Conservation (phyloP, 2,888 invertebrate species). For the Julus scandinavius region DNA sequence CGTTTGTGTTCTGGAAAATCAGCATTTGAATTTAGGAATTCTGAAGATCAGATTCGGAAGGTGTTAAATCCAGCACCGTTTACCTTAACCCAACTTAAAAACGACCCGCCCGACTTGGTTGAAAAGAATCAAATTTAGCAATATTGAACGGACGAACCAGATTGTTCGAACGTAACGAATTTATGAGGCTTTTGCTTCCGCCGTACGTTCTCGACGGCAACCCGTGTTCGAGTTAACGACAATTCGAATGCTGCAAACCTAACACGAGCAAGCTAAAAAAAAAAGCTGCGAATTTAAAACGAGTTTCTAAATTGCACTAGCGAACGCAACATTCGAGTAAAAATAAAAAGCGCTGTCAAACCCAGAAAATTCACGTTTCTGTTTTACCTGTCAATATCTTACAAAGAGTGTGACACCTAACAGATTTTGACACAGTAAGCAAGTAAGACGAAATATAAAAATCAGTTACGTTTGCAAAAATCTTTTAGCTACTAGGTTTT, state of each 20-base stretch:
- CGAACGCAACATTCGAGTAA: not conserved
- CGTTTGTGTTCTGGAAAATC: not conserved
- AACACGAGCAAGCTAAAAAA: not conserved
- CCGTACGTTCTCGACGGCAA: not conserved
- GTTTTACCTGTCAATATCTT: not conserved
- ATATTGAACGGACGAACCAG: not conserved
- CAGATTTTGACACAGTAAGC: not conserved
- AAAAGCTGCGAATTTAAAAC: not conserved
- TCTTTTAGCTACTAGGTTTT: not conserved
- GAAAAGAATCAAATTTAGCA: not conserved
- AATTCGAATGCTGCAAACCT: not conserved
- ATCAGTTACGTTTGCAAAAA: not conserved
- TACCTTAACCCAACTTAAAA: not conserved
- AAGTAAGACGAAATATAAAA: not conserved
- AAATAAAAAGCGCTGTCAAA: not conserved
- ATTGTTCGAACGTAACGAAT: not conserved
- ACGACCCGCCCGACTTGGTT: constrained; percentile 6
- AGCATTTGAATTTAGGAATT: not conserved
- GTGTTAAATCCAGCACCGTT: not conserved
- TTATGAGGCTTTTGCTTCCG: not conserved
- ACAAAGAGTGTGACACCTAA: not conserved
- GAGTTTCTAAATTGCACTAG: not conserved
- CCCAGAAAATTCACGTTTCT: not conserved
- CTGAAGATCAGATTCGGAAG: not conserved
- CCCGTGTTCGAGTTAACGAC: not conserved